phyloP scores from a whole-genome alignment of 2,888 invertebrate species.

The Drosophila engyochracea region DNA sequence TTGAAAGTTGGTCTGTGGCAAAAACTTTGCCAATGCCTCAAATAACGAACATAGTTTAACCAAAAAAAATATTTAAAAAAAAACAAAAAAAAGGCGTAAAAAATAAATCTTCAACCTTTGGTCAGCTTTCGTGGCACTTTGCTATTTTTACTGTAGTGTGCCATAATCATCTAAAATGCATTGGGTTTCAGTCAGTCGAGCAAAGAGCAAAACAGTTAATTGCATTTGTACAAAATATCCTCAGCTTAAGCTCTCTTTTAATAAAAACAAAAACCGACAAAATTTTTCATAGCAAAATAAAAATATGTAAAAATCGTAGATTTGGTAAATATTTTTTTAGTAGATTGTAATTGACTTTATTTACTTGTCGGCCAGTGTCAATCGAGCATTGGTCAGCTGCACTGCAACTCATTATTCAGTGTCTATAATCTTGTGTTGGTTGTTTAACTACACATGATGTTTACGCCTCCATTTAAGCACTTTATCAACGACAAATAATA shows the following conservation, averaged over 20 bases:
- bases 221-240: not conserved
- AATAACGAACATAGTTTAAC: not conserved
- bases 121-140: no score
- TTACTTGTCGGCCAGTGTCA: not conserved
- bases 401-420: not conserved
- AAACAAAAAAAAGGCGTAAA: not conserved
- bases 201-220: not conserved
- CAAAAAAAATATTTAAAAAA: not conserved
- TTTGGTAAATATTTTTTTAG: not conserved
- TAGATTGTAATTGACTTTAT: not conserved
- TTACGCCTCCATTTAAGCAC: conserved; percentile 16
- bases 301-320: not conserved
- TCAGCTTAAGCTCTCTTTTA: not conserved
- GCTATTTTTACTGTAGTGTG: not conserved
- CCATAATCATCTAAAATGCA: not conserved
- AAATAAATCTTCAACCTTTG: not conserved
- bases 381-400: not conserved
- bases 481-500: not conserved
- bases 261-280: not conserved
- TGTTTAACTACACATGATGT: conserved; percentile 1
- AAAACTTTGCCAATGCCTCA: not conserved
- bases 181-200: not conserved
- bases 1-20: not conserved
- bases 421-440: not conserved
- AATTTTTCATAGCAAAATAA: not conserved